Base-by-base conservation (phyloP, 2,888 invertebrate species). In the Archaeoteleia sp. region DNA sequence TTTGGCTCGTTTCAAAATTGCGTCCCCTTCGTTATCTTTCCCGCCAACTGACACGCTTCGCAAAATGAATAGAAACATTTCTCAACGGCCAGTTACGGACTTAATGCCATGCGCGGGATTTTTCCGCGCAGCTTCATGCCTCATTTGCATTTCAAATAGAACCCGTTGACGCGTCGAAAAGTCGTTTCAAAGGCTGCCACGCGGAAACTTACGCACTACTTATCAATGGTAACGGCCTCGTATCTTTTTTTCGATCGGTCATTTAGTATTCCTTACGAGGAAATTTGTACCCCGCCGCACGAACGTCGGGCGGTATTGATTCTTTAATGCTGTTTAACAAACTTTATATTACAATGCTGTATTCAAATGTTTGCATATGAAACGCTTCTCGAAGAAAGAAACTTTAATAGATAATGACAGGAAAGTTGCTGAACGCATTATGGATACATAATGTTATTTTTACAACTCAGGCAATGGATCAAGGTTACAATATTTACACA, bases 201-300 rank as follows among this genome's bases (percentile, higher is more conserved):
- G 57, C 63, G 61, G 58, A 71, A 67, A 67, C 61, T 61, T 55
- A 67, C 70, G 65, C 67, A 65, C 65, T 67, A 70, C 66, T 70
- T 68, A 68, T 68, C 62, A 67, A 70, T 70, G 49, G 67, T 67
- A 67, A 67, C 60, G 63, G 63, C 34, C 55, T 46, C 54, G 43
- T 67, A 53, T 61, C 37, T 39, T 63, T 42, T 60, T 67, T 65
- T 62, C 55, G 23, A 35, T 42, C 55, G 29, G 32, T 20, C 30
- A 35, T 66, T 58, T 55, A 9, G 30, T 60, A 54, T 54, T 66
- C 35, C 43, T 57, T 35, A 15, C 43, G 25, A 60, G 39, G 9
- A 53, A 51, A 65, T 57, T 45, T 57, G 1, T 1, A n/a, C n/a
- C 39, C 20, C 20, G 20, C 5, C 20, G 2, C 5, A 4, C 5